A percentile compares a stretch with the other conserved stretches of the same genome.
Evolutionary conservation across 2,797 vertebrate genomes (phyloP).

Genomic region (Poeciliopsis infans): DNA sequence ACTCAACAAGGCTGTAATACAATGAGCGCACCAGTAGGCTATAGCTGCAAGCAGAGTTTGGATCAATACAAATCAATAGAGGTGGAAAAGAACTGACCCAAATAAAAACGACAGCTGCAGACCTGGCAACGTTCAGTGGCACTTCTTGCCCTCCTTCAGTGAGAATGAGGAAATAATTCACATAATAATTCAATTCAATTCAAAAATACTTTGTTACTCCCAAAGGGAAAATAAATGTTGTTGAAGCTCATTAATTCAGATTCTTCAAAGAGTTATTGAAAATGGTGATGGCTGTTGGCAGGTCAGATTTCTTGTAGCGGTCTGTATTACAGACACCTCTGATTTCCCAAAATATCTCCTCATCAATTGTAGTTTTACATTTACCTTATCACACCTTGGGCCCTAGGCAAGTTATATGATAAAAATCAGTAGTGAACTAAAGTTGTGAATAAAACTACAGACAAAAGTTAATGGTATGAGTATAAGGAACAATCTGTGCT

Average conservation of each 20-base stretch:
- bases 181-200: slow-evolving; percentile 3
- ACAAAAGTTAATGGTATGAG: slow-evolving; percentile 24
- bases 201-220: no score
- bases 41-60: slow-evolving; percentile 52
- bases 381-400: background rate
- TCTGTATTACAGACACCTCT: no score
- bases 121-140: slow-evolving; percentile 16
- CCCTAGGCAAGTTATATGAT: background rate
- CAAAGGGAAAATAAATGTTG: no score
- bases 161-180: slow-evolving; percentile 21
- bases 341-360: background rate
- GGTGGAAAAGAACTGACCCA: slow-evolving; percentile 55
- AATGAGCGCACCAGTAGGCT: slow-evolving; percentile 62
- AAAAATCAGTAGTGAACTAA: slow-evolving; percentile 31
- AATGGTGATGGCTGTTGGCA: no score
- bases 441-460: slow-evolving; percentile 24
- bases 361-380: slow-evolving; percentile 14
- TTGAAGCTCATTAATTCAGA: no score
- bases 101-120: slow-evolving; percentile 53
- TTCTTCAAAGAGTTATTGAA: no score
- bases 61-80: slow-evolving; percentile 73
- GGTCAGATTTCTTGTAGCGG: no score
- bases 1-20: slow-evolving; percentile 55
- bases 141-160: slow-evolving; percentile 1
- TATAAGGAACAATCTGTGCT: slow-evolving; percentile 22